These are phyloP conservation scores for Neolamprologus caudopunctatus DNA, from an alignment of 2,113 vertebrate species.

Conservation along the genomic window DNA sequence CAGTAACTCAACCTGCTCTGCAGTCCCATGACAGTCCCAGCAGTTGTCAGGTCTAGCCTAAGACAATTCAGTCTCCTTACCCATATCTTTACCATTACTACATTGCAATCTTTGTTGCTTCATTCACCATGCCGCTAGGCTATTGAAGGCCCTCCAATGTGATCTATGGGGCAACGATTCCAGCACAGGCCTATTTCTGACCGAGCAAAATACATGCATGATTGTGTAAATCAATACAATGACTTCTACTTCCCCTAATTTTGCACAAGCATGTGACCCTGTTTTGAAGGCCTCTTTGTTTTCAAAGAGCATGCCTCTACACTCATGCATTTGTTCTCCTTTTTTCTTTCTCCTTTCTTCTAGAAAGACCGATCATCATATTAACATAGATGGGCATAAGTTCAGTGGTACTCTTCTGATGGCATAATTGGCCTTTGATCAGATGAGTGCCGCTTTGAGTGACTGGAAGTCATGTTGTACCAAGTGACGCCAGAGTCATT, in stretches of 20 bases:
- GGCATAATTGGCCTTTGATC: conserved; percentile 35
- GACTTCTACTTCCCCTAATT: conserved; percentile 58
- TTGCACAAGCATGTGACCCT: conserved; percentile 61
- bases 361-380: conserved; percentile 40
- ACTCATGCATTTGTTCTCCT: conserved; percentile 47
- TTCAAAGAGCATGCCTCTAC: conserved; percentile 51
- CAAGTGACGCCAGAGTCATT: not conserved
- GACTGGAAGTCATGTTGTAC: not conserved
- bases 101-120: conserved; percentile 47
- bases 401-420: conserved; percentile 55
- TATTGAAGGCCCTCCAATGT: conserved; percentile 8
- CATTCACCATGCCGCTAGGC: not conserved
- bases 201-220: conserved; percentile 40
- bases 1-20: conserved; percentile 49
- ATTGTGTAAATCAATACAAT: conserved; percentile 71
- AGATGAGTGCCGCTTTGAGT: not conserved
- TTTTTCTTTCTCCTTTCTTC: conserved; percentile 35
- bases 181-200: conserved; percentile 36
- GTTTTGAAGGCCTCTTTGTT: conserved; percentile 70
- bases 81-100: conserved; percentile 39
- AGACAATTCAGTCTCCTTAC: conserved; percentile 41
- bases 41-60: conserved; percentile 36
- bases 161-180: conserved; percentile 44
- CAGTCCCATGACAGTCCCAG: conserved; percentile 22
- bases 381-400: conserved; percentile 37